These are phyloP conservation scores for Eustalomyia histrio DNA, from an alignment of 2,888 invertebrate species.

Conservation along the genomic window DNA sequence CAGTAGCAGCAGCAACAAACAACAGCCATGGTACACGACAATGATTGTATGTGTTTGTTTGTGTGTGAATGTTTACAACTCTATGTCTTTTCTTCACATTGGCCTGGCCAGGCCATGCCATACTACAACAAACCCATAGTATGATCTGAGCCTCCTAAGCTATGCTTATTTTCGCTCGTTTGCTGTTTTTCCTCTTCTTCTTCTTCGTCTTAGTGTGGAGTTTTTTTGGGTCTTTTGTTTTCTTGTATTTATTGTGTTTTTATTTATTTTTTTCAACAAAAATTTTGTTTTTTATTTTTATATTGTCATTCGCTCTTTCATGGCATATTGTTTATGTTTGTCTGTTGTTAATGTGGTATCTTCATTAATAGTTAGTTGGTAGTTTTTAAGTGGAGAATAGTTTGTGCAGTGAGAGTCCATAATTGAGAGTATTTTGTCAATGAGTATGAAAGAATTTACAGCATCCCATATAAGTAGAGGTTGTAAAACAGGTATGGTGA, in stretches of 20 bases:
- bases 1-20: conserved; percentile 52
- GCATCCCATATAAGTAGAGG: conserved; percentile 59
- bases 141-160: conserved; percentile 25
- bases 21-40: background rate
- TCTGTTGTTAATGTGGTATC: conserved; percentile 56
- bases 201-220: conserved; percentile 32
- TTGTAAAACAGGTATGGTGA: conserved; percentile 65
- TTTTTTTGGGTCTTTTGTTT: conserved; percentile 39
- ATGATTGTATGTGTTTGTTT: conserved; percentile 24
- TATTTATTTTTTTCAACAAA: conserved; percentile 56
- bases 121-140: background rate
- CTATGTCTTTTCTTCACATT: conserved; percentile 9
- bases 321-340: conserved; percentile 60
- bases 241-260: conserved; percentile 29
- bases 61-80: conserved; percentile 52
- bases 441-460: conserved; percentile 37
- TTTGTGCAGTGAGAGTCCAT: background rate
- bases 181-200: conserved; percentile 37
- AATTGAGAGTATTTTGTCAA: background rate
- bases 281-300: conserved; percentile 42
- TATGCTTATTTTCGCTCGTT: conserved; percentile 58
- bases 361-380: conserved; percentile 54
- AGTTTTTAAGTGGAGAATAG: background rate
- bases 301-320: conserved; percentile 64
- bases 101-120: conserved; percentile 17